A percentile compares a stretch with the other conserved stretches of the same genome.
These are phyloP conservation scores for Meandrina meandrites DNA, from an alignment of 92 coral and sea anemone species.

Conservation along the genomic window DNA sequence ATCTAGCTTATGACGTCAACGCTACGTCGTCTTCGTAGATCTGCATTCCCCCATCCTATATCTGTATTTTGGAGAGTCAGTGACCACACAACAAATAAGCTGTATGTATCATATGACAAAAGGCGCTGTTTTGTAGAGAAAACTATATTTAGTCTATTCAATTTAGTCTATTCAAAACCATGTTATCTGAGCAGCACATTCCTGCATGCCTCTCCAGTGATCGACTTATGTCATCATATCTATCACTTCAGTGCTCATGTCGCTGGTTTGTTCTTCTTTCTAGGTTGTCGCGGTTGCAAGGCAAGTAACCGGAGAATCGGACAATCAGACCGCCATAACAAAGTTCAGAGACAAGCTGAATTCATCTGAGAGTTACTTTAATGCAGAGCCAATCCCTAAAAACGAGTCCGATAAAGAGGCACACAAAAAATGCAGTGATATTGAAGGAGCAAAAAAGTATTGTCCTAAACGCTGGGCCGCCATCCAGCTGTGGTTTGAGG, in stretches of 20 bases:
- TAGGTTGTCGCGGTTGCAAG: conserved; percentile 73
- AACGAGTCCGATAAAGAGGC: conserved; percentile 76
- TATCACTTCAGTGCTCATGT: background rate
- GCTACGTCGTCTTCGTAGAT: too few species aligned
- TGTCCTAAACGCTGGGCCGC: conserved; percentile 83
- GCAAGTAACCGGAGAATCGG: conserved; percentile 44
- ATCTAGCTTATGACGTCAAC: too few species aligned
- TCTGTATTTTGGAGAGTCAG: too few species aligned
- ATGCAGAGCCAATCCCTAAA: conserved; percentile 71
- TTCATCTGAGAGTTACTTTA: conserved; percentile 66
- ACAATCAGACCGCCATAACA: conserved; percentile 62
- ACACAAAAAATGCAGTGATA: conserved; percentile 60
- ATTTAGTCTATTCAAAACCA: too few species aligned
- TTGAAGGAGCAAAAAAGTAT: conserved; percentile 76
- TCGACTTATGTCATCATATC: too few species aligned
- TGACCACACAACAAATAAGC: too few species aligned
- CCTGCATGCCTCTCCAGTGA: too few species aligned
- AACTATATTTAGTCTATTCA: too few species aligned
- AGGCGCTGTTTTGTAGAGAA: too few species aligned
- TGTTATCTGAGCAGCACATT: too few species aligned
- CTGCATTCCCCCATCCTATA: too few species aligned
- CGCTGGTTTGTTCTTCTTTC: background rate
- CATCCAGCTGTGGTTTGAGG: conserved; percentile 65
- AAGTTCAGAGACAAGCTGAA: conserved; percentile 62
- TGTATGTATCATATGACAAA: too few species aligned